These are phyloP conservation scores for Drosophila arawakana DNA, from an alignment of 1,140 invertebrate species.

Conservation along the genomic window DNA sequence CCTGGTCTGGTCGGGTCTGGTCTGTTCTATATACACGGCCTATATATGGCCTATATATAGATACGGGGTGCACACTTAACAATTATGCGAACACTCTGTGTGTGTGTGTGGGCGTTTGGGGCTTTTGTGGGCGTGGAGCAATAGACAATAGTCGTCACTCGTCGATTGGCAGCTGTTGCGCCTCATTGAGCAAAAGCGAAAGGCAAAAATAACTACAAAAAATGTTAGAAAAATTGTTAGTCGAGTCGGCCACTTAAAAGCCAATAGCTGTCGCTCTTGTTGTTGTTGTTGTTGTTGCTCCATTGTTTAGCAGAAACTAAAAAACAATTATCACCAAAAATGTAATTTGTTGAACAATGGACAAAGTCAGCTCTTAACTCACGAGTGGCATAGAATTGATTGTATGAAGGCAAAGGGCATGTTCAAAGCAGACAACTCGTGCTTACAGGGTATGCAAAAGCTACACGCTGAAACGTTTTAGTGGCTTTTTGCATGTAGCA, in stretches of 20 bases:
- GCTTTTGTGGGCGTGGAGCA: slow-evolving; percentile 11
- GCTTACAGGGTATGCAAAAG: neutral
- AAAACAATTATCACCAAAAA: slow-evolving; percentile 50
- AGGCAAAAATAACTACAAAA: slow-evolving; percentile 43
- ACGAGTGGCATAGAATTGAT: neutral
- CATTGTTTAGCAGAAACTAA: slow-evolving; percentile 25
- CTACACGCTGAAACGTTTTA: neutral
- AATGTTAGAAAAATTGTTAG: slow-evolving; percentile 5
- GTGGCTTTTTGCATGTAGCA: neutral
- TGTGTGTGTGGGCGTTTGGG: slow-evolving; percentile 9
- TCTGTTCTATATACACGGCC: slow-evolving; percentile 21
- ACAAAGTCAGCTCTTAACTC: neutral
- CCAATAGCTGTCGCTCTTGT: slow-evolving; percentile 22
- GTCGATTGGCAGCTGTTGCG: slow-evolving; percentile 69
- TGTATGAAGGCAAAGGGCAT: neutral
- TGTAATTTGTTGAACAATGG: slow-evolving; percentile 11
- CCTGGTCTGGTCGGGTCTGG: neutral
- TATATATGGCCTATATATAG: slow-evolving; percentile 48
- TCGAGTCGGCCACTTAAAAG: slow-evolving; percentile 64
- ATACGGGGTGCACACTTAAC: slow-evolving; percentile 33
- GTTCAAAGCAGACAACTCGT: neutral
- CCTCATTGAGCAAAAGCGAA: slow-evolving; percentile 78
- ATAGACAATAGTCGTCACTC: slow-evolving; percentile 46
- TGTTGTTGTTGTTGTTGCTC: slow-evolving; percentile 31
- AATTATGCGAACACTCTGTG: slow-evolving; percentile 29